Base-by-base conservation (phyloP, 2,888 invertebrate species). In the Morpho achilles region DNA sequence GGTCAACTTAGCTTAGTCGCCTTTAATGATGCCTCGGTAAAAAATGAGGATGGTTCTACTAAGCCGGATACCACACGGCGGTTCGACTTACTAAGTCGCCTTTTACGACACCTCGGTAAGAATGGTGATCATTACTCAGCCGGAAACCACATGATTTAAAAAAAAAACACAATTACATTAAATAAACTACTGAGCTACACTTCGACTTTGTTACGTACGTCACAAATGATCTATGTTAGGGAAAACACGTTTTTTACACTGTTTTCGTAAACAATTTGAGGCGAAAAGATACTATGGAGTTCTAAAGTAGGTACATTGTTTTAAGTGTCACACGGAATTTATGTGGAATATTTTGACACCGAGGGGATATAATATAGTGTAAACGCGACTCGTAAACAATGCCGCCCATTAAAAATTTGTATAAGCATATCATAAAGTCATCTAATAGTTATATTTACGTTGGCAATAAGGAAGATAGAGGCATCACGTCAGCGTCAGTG, bases 381-480 rank as follows among this genome's bases (percentile, higher is more conserved):
- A 67, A 72, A 69, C 74, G 63, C 64, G 71, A 69, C 69, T 72
- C 75, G 68, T 76, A 79, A 82, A 79, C 76, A 75, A 76, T 72
- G 73, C 63, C 63, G 61, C 64, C 73, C 74, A 80, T 82, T 82
- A 82, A 84, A 82, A 84, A 80, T 80, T 77, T 69, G 73, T 76
- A 74, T 79, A 69, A 74, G 74, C 76, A 72, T 80, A 84, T 81
- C 82, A 79, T 83, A 84, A 86, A 84, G 79, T 78, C 77, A 79
- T 85, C 76, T 75, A 73, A 84, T 84, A 85, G 81, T 84, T 81
- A 80, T 82, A 81, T 84, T 84, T 82, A 81, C 79, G 79, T 78
- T 81, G 76, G 84, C 81, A 82, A 86, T 88, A 87, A 87, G 87
- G 80, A 75, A 82, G 77, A 84, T 83, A 82, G 81, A 81, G 81